A percentile compares a stretch with the other conserved stretches of the same genome.
These are phyloP conservation scores for Nematolebias whitei DNA, from an alignment of 2,113 vertebrate species.

Conservation along the genomic window DNA sequence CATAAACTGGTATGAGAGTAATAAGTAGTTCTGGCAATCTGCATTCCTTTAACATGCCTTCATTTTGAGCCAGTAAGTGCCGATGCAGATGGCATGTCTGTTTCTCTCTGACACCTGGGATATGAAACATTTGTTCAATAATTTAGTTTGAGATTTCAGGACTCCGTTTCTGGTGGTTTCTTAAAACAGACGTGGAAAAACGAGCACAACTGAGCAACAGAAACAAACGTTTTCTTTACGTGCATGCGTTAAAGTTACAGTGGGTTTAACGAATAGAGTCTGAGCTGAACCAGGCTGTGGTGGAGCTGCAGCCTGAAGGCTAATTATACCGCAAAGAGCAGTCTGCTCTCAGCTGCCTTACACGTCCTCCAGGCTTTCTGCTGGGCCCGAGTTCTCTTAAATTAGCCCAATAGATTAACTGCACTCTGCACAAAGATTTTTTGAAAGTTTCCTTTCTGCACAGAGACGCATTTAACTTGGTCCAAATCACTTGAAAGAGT, in stretches of 20 bases:
- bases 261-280: constrained; percentile 5
- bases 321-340: constrained; percentile 21
- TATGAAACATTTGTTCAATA: too few species aligned
- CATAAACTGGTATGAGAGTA: too few species aligned
- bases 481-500: not conserved
- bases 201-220: not conserved
- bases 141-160: not conserved
- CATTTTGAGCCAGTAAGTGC: too few species aligned
- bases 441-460: not conserved
- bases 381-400: not conserved
- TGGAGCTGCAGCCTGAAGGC: constrained; percentile 1
- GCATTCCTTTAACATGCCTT: too few species aligned
- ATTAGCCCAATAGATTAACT: constrained; percentile 9
- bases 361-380: constrained; percentile 13
- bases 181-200: not conserved
- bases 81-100: too few species aligned
- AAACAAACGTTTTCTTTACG: too few species aligned
- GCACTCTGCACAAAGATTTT: not conserved
- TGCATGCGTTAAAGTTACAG: not conserved
- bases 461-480: not conserved
- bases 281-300: not conserved
- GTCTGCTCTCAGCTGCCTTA: not conserved
- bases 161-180: not conserved
- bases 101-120: too few species aligned
- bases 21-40: too few species aligned